Evolutionary conservation across 1,140 invertebrate genomes (phyloP).

Genomic region (Harpegnathos saltator): DNA sequence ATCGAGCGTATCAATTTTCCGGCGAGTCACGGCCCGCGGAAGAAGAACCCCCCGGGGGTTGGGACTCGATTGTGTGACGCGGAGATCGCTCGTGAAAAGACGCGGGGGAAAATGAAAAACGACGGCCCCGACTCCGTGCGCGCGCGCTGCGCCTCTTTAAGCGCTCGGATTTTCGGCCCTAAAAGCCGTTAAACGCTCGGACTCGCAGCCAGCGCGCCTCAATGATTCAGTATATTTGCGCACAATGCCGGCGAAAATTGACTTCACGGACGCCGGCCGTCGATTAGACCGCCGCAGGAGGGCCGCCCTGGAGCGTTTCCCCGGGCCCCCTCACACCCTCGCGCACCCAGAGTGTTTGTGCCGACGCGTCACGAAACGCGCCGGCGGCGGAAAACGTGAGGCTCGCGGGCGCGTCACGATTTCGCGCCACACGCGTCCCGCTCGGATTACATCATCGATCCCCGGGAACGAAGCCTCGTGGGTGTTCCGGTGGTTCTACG

Average conservation of each 20-base stretch:
- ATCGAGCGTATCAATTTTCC: slow-evolving; percentile 67
- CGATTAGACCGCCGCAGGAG: slow-evolving; percentile 73
- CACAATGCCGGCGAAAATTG: slow-evolving; percentile 82
- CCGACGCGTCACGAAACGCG: neutral
- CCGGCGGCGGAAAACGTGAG: slow-evolving; percentile 8
- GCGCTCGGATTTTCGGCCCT: slow-evolving; percentile 55
- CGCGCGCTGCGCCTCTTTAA: slow-evolving; percentile 38
- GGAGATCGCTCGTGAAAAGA: slow-evolving; percentile 77
- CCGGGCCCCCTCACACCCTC: slow-evolving; percentile 21
- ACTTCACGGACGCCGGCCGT: slow-evolving; percentile 76
- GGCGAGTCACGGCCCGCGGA: slow-evolving; percentile 56
- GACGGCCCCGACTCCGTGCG: slow-evolving; percentile 63
- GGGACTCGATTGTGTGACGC: slow-evolving; percentile 78
- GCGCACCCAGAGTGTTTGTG: slow-evolving; percentile 58
- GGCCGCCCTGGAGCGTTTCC: slow-evolving; percentile 67
- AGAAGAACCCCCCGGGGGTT: slow-evolving; percentile 15
- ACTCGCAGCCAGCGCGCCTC: slow-evolving; percentile 59
- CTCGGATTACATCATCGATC: slow-evolving; percentile 28
- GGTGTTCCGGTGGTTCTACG: slow-evolving; percentile 19
- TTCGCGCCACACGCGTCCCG: slow-evolving; percentile 4
- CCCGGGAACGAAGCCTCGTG: neutral
- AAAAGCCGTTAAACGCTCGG: slow-evolving; percentile 81
- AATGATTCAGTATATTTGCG: slow-evolving; percentile 82
- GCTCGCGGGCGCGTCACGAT: neutral
- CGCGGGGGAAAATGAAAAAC: slow-evolving; percentile 78